Conservation (phyloP, 2,888 invertebrate genomes). For the Scaptomyza reducta region DNA sequence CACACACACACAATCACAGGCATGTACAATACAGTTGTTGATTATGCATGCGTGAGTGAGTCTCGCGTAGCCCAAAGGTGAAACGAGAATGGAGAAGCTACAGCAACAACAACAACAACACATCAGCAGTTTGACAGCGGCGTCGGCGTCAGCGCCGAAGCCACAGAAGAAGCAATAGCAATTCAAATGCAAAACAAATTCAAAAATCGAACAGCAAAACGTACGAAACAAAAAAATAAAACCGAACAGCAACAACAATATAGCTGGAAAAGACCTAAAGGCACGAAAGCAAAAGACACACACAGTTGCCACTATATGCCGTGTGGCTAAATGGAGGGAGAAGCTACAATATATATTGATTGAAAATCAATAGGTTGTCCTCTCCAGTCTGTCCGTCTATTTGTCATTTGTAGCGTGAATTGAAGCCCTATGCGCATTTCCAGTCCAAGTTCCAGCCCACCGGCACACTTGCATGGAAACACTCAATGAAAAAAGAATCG, state of each 20-base stretch:
- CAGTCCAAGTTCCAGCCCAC: constrained; percentile 54
- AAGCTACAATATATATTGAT: constrained; percentile 68
- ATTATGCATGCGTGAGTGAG: constrained; percentile 75
- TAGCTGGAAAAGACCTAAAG: constrained; percentile 28
- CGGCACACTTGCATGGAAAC: constrained; percentile 26
- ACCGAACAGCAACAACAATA: constrained; percentile 28
- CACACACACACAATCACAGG: constrained; percentile 19
- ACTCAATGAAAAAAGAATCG: neutral
- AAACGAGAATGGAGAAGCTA: constrained; percentile 59
- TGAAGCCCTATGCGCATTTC: constrained; percentile 56
- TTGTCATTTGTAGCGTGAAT: constrained; percentile 46
- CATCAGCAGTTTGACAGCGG: constrained; percentile 5
- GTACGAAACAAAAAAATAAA: constrained; percentile 27
- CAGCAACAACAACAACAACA: constrained; percentile 17
- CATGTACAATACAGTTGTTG: constrained; percentile 48
- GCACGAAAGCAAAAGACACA: constrained; percentile 40
- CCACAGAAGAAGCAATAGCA: constrained; percentile 74
- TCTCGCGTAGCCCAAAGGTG: constrained; percentile 65
- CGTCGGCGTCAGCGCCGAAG: constrained; percentile 36
- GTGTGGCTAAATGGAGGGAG: constrained; percentile 10
- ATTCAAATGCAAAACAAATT: constrained; percentile 81
- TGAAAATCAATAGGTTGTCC: constrained; percentile 73
- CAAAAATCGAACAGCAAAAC: constrained; percentile 67
- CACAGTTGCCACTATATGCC: constrained; percentile 33
- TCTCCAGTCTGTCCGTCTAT: constrained; percentile 24